A percentile compares a stretch with the other conserved stretches of the same genome.
Conservation (phyloP, 1,140 invertebrate species). For the Colletes latitarsis region DNA sequence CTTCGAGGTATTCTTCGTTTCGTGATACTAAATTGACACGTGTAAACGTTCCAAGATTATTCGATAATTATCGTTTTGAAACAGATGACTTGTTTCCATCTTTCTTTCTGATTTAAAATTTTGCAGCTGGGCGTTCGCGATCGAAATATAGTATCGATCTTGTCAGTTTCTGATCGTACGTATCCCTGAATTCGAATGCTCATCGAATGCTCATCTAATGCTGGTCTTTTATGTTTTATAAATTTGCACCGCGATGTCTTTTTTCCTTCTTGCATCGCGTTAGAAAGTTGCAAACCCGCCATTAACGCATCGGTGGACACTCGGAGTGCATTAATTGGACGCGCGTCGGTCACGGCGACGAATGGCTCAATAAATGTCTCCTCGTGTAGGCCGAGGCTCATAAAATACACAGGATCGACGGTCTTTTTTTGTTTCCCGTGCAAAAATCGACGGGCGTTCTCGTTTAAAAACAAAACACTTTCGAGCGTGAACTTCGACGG, state of each 20-base stretch:
- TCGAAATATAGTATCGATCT: background rate
- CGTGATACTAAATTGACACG: too few species aligned
- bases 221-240: too few species aligned
- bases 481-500: background rate
- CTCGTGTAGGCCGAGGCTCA: too few species aligned
- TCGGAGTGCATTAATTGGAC: slow-evolving; percentile 39
- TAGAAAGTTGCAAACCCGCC: slow-evolving; percentile 47
- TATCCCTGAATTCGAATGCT: too few species aligned
- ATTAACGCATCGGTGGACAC: slow-evolving; percentile 23
- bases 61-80: too few species aligned
- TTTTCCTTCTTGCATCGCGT: background rate
- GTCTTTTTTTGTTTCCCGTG: background rate
- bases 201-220: too few species aligned
- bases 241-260: slow-evolving; percentile 4
- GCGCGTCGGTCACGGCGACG: background rate
- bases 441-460: background rate
- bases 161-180: background rate
- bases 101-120: too few species aligned
- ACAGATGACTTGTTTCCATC: too few species aligned
- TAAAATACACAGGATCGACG: background rate
- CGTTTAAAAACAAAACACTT: background rate
- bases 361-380: slow-evolving; percentile 5
- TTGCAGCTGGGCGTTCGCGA: background rate
- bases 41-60: too few species aligned
- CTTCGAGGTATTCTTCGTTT: too few species aligned